Base-by-base conservation (phyloP, 2,888 invertebrate species). In the Melinopterus prodromus region DNA sequence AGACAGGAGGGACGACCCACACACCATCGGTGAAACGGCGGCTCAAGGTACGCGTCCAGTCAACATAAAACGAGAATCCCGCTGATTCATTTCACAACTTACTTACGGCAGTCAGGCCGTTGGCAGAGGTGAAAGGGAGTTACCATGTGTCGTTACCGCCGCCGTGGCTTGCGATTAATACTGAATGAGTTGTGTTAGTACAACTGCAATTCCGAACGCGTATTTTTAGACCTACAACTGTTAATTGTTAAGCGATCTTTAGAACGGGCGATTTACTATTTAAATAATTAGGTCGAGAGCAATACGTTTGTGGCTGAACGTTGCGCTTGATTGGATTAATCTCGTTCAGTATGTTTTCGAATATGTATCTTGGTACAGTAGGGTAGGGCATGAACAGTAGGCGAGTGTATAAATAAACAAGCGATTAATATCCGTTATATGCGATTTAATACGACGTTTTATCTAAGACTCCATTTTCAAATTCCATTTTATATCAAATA, bases 1-100 rank as follows among this genome's bases (percentile, higher is more conserved):
- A 2, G 53, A 53, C 53, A 53, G 53, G 53, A 53, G 53, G 53
- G 53, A 53, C 53, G 7, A 12, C 53, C 53, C 12, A 53, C 53
- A 6, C 53, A 12, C 9, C 53, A 53, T 53, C 53, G 53, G 53
- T 53, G 12, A 4, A 12, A 53, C 53, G 53, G 3, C 5, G 53
- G 53, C 53, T 2, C 53, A 53, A 53, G 53, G 53, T 53, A 12
- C 53, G 12, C 53, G 53, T 53, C 26, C 26, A 26, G 26, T 26
- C 53, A 53, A 53, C 53, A 53, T 53, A 53, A 53, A 53, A 53
- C 53, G 5, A 53, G 53, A 53, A 53, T 53, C 53, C 53, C 53
- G 53, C 53, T 53, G 53, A 53, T 53, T 53, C 53, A 53, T 53
- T 53, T 53, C 53, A 53, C 53, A 53, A 53, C 53, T 53, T 53